Conservation (phyloP, 2,113 vertebrate genomes). For the Petrocephalus zakoni region DNA sequence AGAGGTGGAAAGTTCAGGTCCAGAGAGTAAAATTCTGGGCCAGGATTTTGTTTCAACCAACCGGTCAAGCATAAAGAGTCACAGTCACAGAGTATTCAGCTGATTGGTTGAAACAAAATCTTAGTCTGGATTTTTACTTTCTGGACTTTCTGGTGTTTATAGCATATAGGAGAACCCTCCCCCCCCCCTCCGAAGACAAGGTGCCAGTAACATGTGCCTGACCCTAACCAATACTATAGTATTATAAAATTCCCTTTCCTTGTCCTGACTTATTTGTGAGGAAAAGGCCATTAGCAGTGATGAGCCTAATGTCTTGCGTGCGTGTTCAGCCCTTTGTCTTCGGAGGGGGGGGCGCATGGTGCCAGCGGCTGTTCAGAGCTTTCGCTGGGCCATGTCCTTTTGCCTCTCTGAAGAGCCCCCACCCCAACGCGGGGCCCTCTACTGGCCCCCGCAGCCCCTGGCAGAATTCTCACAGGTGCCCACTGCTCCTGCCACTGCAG, state of each 20-base stretch:
- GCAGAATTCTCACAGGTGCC: constrained; percentile 44
- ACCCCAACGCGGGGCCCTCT: constrained; percentile 3
- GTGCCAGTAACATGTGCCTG: constrained; percentile 11
- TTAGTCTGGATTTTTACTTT: neutral
- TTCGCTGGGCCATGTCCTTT: neutral
- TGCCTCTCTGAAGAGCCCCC: constrained; percentile 1
- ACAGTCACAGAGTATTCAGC: neutral
- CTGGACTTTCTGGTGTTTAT: neutral
- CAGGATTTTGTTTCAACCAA: neutral
- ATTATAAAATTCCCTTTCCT: neutral
- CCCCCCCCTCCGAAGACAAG: constrained; percentile 36
- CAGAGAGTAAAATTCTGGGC: neutral
- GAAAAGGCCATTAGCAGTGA: neutral
- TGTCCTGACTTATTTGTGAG: neutral
- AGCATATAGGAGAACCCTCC: neutral
- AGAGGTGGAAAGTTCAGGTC: neutral
- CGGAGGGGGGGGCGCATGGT: neutral
- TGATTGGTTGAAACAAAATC: neutral
- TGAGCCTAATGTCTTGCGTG: no score
- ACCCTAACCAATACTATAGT: neutral
- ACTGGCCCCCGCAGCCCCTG: constrained; percentile 7
- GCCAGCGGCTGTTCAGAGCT: neutral
- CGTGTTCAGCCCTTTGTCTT: constrained; percentile 6
- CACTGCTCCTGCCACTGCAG: neutral
- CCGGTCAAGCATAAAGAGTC: neutral